Percentiles rank a stretch among this genome's conserved stretches.
Evolutionary conservation across 1,140 invertebrate species (phyloP).

Genomic region (Matsumurasca onukii): DNA sequence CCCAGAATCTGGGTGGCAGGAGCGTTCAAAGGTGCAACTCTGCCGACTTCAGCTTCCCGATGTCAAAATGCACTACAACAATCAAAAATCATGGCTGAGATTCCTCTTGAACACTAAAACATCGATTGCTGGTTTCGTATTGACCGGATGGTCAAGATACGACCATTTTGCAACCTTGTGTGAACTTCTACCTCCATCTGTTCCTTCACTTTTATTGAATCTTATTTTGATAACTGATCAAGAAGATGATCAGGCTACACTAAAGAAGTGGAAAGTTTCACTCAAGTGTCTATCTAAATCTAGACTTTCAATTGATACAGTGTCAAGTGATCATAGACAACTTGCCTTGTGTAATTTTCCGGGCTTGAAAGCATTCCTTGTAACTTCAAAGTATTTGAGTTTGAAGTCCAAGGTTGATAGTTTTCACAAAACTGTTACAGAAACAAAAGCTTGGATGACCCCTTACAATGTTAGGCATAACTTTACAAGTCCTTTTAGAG

Average conservation of each 20-base stretch:
- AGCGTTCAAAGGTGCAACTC: slow-evolving; percentile 62
- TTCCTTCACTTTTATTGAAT: slow-evolving; percentile 57
- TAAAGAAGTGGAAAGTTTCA: slow-evolving; percentile 22
- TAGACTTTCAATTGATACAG: background rate
- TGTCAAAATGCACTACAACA: slow-evolving; percentile 36
- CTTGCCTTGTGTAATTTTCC: slow-evolving; percentile 12
- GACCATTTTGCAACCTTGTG: slow-evolving; percentile 68
- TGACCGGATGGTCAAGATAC: slow-evolving; percentile 50
- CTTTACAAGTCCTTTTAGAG: slow-evolving; percentile 35
- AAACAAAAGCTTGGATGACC: slow-evolving; percentile 36
- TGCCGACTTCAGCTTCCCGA: slow-evolving; percentile 55
- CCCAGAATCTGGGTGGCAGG: slow-evolving; percentile 61
- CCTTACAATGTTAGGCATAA: slow-evolving; percentile 35
- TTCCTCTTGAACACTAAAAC: slow-evolving; percentile 29
- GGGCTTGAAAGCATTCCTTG: slow-evolving; percentile 22
- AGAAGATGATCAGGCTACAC: slow-evolving; percentile 18
- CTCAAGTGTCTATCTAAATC: slow-evolving; percentile 31
- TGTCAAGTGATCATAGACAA: background rate
- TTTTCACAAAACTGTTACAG: slow-evolving; percentile 11
- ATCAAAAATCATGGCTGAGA: slow-evolving; percentile 39
- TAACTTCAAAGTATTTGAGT: slow-evolving; percentile 15
- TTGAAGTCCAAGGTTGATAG: slow-evolving; percentile 24
- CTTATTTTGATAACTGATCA: slow-evolving; percentile 43
- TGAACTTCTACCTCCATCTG: slow-evolving; percentile 62
- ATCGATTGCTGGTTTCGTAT: slow-evolving; percentile 34